Percentiles rank a stretch among this genome's conserved stretches.
Evolutionary conservation across 2,797 vertebrate genomes (phyloP).

Genomic region (Sebastes flavidus): DNA sequence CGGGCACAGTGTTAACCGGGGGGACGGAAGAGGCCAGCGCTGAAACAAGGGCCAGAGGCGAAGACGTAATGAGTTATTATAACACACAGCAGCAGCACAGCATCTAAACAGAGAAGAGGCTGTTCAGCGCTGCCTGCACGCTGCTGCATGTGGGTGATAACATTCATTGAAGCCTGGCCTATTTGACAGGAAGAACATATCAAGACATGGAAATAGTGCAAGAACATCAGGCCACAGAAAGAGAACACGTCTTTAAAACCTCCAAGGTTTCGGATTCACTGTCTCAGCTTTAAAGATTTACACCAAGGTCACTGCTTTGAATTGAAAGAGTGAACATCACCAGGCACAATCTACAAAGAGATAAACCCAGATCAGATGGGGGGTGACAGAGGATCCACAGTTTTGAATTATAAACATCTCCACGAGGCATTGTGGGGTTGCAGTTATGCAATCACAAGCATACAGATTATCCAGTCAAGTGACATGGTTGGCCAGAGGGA

Average conservation of each 20-base stretch:
- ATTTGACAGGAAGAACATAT: conserved; percentile 30
- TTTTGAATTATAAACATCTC: conserved; percentile 39
- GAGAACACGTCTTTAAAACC: not conserved
- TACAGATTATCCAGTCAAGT: conserved; percentile 35
- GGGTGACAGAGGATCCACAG: not conserved
- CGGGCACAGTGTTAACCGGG: conserved; percentile 23
- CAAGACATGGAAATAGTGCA: not conserved
- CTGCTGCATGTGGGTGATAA: conserved; percentile 55
- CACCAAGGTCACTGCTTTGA: conserved; percentile 8
- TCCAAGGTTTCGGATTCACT: not conserved
- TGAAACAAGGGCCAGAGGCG: conserved; percentile 39
- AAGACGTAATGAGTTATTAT: conserved; percentile 47
- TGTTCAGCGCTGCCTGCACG: conserved; percentile 10
- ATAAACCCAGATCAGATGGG: not conserved
- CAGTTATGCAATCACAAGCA: conserved; percentile 61
- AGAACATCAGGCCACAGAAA: not conserved
- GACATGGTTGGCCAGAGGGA: conserved; percentile 67
- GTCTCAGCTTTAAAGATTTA: not conserved
- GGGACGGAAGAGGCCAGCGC: not conserved
- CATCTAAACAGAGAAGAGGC: conserved; percentile 32
- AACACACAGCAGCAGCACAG: conserved; percentile 33
- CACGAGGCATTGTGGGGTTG: conserved; percentile 22
- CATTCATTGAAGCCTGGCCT: conserved; percentile 43
- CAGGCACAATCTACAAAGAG: not conserved
- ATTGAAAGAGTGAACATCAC: not conserved